phyloP scores from a whole-genome alignment of 2,888 invertebrate species.

The Pseudeuparius sepicola region DNA sequence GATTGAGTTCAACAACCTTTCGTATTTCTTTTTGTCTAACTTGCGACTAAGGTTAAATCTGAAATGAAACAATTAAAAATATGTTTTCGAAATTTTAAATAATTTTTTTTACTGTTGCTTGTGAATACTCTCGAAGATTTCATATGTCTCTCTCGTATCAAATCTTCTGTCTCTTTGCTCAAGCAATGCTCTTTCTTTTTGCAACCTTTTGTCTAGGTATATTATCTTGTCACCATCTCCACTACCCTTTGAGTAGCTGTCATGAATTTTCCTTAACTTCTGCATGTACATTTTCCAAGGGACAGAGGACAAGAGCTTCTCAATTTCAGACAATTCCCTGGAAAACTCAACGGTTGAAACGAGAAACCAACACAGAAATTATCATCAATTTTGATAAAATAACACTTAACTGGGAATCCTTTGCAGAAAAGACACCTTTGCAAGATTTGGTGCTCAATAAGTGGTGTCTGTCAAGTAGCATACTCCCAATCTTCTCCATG shows the following conservation, averaged over 20 bases:
- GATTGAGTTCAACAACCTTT: slow-evolving; percentile 14
- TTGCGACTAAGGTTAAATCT: slow-evolving; percentile 22
- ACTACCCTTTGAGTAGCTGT: no score
- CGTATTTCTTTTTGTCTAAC: slow-evolving; percentile 20
- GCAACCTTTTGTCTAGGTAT: no score
- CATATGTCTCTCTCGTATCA: slow-evolving; percentile 16
- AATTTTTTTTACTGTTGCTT: no score
- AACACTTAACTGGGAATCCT: no score
- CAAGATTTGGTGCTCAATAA: slow-evolving; percentile 30
- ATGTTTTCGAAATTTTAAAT: no score
- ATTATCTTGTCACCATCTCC: no score
- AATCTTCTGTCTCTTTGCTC: slow-evolving; percentile 21
- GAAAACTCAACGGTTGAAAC: slow-evolving; percentile 14
- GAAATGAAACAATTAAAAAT: slow-evolving; percentile 13
- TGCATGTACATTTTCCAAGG: slow-evolving; percentile 32
- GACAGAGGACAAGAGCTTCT: slow-evolving; percentile 30
- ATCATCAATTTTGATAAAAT: slow-evolving; percentile 7
- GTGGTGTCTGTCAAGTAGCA: slow-evolving; percentile 37
- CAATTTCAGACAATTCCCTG: slow-evolving; percentile 31
- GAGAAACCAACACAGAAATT: slow-evolving; percentile 4
- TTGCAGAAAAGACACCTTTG: no score
- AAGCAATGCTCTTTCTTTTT: no score
- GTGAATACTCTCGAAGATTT: no score
- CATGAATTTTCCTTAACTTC: slow-evolving; percentile 24
- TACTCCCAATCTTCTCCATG: slow-evolving; percentile 30